Conservation (phyloP, 2,888 invertebrate genomes). For the Napeogenes inachia region DNA sequence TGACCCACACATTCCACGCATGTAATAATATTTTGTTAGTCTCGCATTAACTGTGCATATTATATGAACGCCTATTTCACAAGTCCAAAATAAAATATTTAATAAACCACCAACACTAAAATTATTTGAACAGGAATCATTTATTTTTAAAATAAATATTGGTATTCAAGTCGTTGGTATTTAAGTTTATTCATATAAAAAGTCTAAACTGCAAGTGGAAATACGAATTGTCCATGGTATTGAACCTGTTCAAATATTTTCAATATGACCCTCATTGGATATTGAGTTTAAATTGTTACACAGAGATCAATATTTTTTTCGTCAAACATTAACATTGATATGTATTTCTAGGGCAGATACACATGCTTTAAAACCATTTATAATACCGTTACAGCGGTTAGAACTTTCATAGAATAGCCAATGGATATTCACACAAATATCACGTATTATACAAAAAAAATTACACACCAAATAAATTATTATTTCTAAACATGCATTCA, state of each 20-base stretch:
- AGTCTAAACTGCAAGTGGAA: too few species aligned
- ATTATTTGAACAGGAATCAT: constrained; percentile 20
- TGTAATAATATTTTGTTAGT: constrained; percentile 54
- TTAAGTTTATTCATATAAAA: constrained; percentile 22
- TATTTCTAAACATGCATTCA: constrained; percentile 35
- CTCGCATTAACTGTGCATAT: constrained; percentile 61
- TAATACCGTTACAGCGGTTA: constrained; percentile 20
- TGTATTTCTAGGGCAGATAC: constrained; percentile 53
- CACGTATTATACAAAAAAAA: constrained; percentile 27
- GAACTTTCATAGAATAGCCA: constrained; percentile 20
- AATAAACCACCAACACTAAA: background rate
- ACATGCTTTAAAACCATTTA: constrained; percentile 33
- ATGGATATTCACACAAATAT: constrained; percentile 33
- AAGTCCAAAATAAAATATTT: background rate
- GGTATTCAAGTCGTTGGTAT: constrained; percentile 14
- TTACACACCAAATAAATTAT: constrained; percentile 31
- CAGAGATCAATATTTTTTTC: constrained; percentile 56
- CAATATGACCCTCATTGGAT: constrained; percentile 48
- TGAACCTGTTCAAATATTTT: constrained; percentile 24
- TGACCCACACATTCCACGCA: constrained; percentile 66
- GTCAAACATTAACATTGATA: constrained; percentile 61
- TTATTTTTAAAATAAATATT: constrained; percentile 15
- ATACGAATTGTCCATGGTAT: constrained; percentile 3
- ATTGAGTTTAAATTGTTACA: constrained; percentile 32
- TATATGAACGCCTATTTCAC: constrained; percentile 11